Evolutionary conservation across 2,797 vertebrate genomes (phyloP), one percentile per base, ranked within the genome.

Genomic region (Podarcis siculus): DNA sequence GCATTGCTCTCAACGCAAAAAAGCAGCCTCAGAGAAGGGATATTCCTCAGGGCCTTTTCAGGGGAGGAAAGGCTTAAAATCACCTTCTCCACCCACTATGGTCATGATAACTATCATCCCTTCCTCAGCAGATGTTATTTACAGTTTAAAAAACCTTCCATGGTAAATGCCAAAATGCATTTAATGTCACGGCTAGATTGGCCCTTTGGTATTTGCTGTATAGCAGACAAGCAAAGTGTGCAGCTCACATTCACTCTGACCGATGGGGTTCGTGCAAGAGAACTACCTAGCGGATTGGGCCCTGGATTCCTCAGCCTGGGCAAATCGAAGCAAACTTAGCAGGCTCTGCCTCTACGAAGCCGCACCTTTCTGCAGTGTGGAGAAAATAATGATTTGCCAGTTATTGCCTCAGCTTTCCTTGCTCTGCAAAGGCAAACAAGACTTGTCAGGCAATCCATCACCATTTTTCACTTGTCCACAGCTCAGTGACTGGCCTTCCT

Each of bases 391-490:
- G 90, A 90, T 92, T 94, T 92, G 86, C 82, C 79, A 94, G 78
- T 89, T 88, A 85, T 37, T 79, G 82, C 49, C 37, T 84, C 75
- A 61, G 17, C 83, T 66, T 82, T 89, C 85, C 89, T 92, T 87
- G 9, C 15, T 55, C 0, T 80, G 0, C 81, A 91, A 92, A 95
- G 8, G 5, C 64, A 92, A 95, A 95, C 87, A 30, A 81, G 78
- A 86, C 89, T 90, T 92, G 78, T 87, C 75, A 83, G 64, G 76
- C 1, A 64, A 94, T 94, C 75, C 80, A 94, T 93, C 91, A 93
- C 55, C 25, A 86, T 86, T 93, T 92, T 77, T 4, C 45, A 64
- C 69, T 69, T 81, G 27, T 81, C 32, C n/a, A 45, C 17, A 78
- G 25, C 8, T 5, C 8, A 90, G 27, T 82, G 82, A 92, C 58